phyloP scores from a whole-genome alignment of 2,797 vertebrate species.

The Bradypus variegatus region DNA sequence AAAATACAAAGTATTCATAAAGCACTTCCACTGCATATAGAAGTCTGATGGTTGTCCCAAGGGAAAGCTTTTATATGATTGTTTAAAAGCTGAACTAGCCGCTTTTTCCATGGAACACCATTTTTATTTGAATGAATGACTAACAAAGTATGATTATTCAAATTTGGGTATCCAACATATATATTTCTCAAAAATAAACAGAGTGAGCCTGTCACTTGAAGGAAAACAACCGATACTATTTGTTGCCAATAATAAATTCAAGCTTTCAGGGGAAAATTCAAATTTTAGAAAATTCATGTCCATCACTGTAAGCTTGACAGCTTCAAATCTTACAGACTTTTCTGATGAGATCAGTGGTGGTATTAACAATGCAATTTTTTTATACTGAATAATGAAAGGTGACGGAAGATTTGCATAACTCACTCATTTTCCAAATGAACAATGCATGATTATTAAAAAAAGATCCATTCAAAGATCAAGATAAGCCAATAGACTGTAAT shows the following conservation, averaged over 20 bases:
- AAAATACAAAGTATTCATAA: conserved; percentile 18
- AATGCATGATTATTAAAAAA: not conserved
- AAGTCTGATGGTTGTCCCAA: not conserved
- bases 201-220: conserved; percentile 47
- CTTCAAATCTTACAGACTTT: conserved; percentile 44
- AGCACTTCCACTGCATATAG: not conserved
- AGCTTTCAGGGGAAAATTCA: conserved; percentile 57
- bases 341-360: conserved; percentile 10
- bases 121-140: conserved; percentile 37
- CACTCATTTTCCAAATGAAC: conserved; percentile 7
- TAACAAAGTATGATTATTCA: conserved; percentile 45
- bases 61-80: not conserved
- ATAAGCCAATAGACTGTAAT: not conserved
- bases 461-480: conserved; percentile 33
- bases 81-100: not conserved
- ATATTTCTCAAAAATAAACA: conserved; percentile 58
- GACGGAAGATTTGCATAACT: conserved; percentile 21
- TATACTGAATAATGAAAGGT: conserved; percentile 29
- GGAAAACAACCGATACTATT: conserved; percentile 48
- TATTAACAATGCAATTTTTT: conserved; percentile 37
- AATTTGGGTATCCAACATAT: conserved; percentile 41
- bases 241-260: conserved; percentile 41
- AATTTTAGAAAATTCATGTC: conserved; percentile 51
- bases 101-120: conserved; percentile 12
- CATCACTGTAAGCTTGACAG: conserved; percentile 40